Evolutionary conservation across 2,888 invertebrate species (phyloP).

Genomic region (Phorcus lineatus): DNA sequence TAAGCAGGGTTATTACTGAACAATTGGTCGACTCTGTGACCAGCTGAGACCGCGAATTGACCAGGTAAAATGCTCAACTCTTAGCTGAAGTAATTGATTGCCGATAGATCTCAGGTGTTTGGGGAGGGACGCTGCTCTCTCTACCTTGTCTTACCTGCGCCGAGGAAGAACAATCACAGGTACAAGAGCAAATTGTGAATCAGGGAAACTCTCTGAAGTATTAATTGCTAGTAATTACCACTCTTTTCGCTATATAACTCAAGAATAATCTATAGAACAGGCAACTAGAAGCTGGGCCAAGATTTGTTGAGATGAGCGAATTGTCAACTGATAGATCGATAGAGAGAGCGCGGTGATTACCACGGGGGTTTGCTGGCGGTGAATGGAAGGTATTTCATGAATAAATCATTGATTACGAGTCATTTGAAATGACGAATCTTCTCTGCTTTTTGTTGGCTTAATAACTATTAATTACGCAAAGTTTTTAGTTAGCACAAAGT

Average conservation of each 20-base stretch:
- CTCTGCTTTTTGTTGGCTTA: neutral
- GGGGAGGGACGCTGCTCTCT: neutral
- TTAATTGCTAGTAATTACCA: constrained; percentile 3
- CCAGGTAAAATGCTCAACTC: neutral
- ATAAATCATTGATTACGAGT: constrained; percentile 1
- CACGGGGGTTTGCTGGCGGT: neutral
- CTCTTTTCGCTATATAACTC: neutral
- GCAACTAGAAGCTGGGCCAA: too few relatives aligned
- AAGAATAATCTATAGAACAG: neutral
- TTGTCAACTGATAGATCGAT: neutral
- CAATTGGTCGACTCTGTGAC: neutral
- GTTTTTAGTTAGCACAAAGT: constrained; percentile 13
- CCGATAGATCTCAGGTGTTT: neutral
- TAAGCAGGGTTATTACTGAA: constrained; percentile 5
- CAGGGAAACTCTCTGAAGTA: neutral
- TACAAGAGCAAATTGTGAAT: neutral
- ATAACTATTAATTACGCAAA: constrained; percentile 15
- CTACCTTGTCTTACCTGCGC: neutral
- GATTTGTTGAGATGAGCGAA: too few relatives aligned
- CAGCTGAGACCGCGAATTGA: neutral
- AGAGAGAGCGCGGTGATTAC: neutral
- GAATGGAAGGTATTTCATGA: constrained; percentile 5
- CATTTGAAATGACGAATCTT: neutral
- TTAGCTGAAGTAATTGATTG: neutral
- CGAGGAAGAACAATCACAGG: neutral